phyloP scores from a whole-genome alignment of 2,113 vertebrate genomes.

The Xiphias gladius region DNA sequence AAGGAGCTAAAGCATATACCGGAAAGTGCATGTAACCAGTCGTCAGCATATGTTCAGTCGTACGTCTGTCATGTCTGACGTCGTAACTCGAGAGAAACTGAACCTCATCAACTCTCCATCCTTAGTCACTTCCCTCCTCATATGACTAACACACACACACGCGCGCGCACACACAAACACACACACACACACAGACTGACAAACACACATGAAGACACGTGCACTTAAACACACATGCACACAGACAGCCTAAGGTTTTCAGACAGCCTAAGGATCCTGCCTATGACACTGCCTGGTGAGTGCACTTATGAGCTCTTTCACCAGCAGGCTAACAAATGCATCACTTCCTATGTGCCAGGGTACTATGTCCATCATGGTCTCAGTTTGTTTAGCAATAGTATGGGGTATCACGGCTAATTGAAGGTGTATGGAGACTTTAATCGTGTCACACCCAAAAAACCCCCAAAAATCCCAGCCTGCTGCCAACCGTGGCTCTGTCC shows the following conservation, averaged over 20 bases:
- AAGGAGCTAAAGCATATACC: too few species aligned
- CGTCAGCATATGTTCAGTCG: too few species aligned
- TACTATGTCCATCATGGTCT: background rate
- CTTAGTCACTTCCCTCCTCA: background rate
- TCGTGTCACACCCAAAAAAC: conserved; percentile 21
- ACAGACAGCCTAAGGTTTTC: background rate
- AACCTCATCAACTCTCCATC: background rate
- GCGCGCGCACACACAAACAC: background rate
- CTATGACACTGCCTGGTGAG: background rate
- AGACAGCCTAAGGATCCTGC: background rate
- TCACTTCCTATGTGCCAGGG: background rate
- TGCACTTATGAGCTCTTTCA: background rate
- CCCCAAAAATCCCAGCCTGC: conserved; percentile 8
- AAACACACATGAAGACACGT: too few species aligned
- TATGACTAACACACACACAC: background rate
- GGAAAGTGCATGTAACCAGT: too few species aligned
- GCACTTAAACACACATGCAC: background rate
- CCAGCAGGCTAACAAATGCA: background rate
- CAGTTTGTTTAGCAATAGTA: background rate
- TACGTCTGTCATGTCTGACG: background rate
- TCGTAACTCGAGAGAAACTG: background rate
- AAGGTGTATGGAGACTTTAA: conserved; percentile 15
- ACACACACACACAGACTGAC: background rate
- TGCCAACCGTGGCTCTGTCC: background rate
- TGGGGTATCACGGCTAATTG: background rate